These are phyloP conservation scores for Formicarius rufipectus DNA, from an alignment of 2,113 vertebrate genomes.

Conservation along the genomic window DNA sequence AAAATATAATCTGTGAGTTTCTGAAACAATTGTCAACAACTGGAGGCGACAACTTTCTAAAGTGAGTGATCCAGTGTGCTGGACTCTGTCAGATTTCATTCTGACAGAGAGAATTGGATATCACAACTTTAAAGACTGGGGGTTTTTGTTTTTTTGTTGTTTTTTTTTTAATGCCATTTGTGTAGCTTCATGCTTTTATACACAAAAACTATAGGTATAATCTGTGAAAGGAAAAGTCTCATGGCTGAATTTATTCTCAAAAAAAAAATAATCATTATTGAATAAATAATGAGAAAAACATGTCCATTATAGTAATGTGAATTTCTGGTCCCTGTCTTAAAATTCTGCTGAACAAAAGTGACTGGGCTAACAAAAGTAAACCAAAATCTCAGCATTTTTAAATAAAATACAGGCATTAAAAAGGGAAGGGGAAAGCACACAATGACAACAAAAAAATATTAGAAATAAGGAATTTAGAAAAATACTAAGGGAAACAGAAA, in stretches of 20 bases:
- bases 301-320: fast-evolving
- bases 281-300: not conserved
- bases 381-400: not conserved
- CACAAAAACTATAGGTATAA: not conserved
- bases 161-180: not conserved
- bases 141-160: no score
- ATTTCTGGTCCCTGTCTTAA: not conserved
- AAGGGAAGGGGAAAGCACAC: not conserved
- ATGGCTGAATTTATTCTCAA: not conserved
- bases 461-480: not conserved
- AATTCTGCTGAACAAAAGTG: not conserved
- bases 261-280: not conserved
- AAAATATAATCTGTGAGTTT: not conserved
- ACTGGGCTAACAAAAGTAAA: not conserved
- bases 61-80: not conserved
- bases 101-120: not conserved
- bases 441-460: not conserved
- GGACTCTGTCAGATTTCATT: not conserved
- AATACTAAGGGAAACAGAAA: not conserved
- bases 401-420: not conserved
- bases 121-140: not conserved
- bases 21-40: not conserved
- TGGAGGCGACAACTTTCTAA: not conserved
- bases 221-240: not conserved
- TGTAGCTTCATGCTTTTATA: not conserved